Percentiles rank a stretch among this genome's conserved stretches.
Conservation (phyloP, 2,888 invertebrate genomes). For the Vandiemenella viatica region DNA sequence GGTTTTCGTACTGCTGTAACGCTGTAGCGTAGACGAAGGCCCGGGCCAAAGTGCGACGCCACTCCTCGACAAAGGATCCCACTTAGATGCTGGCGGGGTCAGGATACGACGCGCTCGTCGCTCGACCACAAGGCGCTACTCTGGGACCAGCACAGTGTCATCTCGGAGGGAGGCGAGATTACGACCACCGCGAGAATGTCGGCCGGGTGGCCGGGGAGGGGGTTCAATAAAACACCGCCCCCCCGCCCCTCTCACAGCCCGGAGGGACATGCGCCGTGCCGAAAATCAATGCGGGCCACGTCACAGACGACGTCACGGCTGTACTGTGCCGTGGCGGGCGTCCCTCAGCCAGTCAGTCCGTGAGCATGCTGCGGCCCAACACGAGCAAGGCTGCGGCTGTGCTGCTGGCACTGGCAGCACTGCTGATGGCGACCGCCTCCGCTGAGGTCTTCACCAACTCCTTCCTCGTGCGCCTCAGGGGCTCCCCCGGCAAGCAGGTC, state of each 20-base stretch:
- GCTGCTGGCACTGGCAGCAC: background rate
- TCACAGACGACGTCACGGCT: background rate
- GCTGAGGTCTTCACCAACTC: slow-evolving; percentile 5
- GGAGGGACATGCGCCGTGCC: background rate
- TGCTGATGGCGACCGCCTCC: background rate
- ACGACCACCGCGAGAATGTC: background rate
- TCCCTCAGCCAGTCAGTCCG: background rate
- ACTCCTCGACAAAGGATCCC: too few species aligned
- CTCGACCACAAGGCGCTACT: too few species aligned
- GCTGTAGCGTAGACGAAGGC: too few species aligned
- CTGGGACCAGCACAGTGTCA: too few species aligned
- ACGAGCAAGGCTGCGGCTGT: background rate
- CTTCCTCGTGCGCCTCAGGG: slow-evolving; percentile 3
- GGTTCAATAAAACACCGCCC: background rate
- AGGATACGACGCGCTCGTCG: too few species aligned
- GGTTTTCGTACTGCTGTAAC: too few species aligned
- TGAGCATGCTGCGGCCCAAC: background rate
- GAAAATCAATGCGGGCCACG: slow-evolving; percentile 2
- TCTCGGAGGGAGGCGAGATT: too few species aligned
- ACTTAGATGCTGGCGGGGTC: too few species aligned
- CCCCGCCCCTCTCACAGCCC: background rate
- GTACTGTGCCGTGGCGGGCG: background rate
- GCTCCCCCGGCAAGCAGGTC: background rate
- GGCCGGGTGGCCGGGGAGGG: background rate
- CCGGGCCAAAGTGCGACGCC: too few species aligned